These are phyloP conservation scores for Elanoides forficatus DNA, from an alignment of 2,113 vertebrate species.

Conservation along the genomic window DNA sequence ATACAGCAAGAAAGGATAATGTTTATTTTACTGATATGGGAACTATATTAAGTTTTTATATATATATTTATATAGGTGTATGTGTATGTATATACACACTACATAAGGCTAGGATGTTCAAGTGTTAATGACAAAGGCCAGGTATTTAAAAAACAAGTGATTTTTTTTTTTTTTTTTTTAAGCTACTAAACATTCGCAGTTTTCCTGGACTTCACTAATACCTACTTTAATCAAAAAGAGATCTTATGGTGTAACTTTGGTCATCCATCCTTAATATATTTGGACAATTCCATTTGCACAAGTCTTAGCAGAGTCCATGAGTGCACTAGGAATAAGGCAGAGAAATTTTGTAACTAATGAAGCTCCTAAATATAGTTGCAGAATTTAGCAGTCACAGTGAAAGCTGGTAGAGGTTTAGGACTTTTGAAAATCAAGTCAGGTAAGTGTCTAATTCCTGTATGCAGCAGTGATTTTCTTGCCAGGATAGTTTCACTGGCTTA, in stretches of 20 bases:
- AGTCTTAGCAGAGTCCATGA: neutral
- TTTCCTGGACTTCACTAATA: neutral
- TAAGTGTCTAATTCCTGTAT: neutral
- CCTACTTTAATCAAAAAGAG: neutral
- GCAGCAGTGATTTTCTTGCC: neutral
- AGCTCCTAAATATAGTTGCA: neutral
- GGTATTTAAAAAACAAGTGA: neutral
- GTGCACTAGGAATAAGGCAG: neutral
- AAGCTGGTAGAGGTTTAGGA: neutral
- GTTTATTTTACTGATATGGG: neutral
- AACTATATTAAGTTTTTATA: neutral
- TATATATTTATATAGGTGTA: too few species aligned
- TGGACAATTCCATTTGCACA: neutral
- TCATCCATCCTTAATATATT: neutral
- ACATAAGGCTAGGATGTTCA: neutral
- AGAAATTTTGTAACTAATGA: neutral
- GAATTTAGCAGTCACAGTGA: neutral
- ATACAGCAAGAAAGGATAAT: neutral
- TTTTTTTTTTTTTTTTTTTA: neutral
- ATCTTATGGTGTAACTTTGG: neutral
- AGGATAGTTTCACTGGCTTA: neutral
- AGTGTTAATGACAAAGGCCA: neutral
- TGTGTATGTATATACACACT: neutral
- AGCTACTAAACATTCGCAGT: neutral
- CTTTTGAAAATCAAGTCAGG: neutral